A percentile compares a stretch with the other conserved stretches of the same genome.
These are phyloP conservation scores for Lochmaea crataegi DNA, from an alignment of 2,888 invertebrate species.

Conservation along the genomic window DNA sequence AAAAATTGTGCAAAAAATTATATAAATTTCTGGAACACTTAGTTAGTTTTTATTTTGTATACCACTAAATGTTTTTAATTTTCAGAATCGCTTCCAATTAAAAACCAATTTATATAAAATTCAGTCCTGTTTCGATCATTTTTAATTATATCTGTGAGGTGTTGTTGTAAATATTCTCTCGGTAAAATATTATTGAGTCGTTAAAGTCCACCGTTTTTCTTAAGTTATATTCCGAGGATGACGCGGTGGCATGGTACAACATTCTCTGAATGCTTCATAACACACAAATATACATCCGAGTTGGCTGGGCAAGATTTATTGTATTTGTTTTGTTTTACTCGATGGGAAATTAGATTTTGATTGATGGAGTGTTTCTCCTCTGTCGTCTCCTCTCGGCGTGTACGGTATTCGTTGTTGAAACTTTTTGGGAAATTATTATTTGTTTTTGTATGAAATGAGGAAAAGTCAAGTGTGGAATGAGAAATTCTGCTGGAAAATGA, in stretches of 20 bases:
- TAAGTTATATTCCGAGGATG: constrained; percentile 19
- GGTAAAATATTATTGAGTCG: constrained; percentile 33
- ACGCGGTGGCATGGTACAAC: constrained; percentile 30
- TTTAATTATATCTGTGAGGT: constrained; percentile 18
- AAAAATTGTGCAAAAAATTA: no score
- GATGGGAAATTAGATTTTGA: constrained; percentile 33
- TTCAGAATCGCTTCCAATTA: background rate
- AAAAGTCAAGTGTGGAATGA: background rate
- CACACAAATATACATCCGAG: constrained; percentile 25
- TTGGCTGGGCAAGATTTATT: constrained; percentile 23
- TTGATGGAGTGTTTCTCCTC: constrained; percentile 24
- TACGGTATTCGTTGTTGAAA: background rate
- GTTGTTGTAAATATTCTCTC: constrained; percentile 21
- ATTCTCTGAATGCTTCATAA: constrained; percentile 30
- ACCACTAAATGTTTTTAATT: no score
- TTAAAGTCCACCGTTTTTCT: constrained; percentile 27
- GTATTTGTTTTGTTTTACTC: constrained; percentile 28
- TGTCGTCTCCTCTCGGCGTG: background rate
- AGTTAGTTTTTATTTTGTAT: no score
- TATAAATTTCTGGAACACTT: no score
- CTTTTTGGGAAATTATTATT: constrained; percentile 4
- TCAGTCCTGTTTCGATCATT: background rate
- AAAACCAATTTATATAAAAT: background rate
- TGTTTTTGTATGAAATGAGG: background rate
- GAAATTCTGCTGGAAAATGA: background rate